Percentiles rank a stretch among this genome's conserved stretches.
Evolutionary conservation across 2,888 invertebrate species (phyloP).

Genomic region (Brassicogethes aeneus): DNA sequence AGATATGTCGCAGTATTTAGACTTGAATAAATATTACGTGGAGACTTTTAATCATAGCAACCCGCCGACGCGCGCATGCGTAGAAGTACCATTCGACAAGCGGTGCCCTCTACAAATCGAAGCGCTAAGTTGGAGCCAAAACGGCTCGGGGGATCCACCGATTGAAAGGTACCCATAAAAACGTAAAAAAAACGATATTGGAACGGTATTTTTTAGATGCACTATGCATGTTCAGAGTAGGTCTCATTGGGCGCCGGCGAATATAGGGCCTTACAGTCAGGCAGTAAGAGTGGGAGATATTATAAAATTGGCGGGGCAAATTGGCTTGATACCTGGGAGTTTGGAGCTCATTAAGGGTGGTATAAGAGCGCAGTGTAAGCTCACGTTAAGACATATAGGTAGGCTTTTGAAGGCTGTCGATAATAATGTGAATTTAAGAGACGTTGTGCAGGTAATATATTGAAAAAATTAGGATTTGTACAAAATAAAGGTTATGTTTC

Average conservation of each 20-base stretch:
- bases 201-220: slow-evolving; percentile 40
- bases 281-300: slow-evolving; percentile 78
- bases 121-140: slow-evolving; percentile 52
- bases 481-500: background rate
- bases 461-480: slow-evolving; percentile 6
- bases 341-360: slow-evolving; percentile 69
- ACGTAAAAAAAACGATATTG: too few species aligned
- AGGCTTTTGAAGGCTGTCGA: slow-evolving; percentile 76
- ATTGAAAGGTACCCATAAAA: slow-evolving; percentile 30
- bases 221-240: slow-evolving; percentile 93
- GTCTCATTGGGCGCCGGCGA: slow-evolving; percentile 97
- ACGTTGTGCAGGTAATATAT: slow-evolving; percentile 74
- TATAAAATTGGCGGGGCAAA: slow-evolving; percentile 85
- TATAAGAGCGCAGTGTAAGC: slow-evolving; percentile 69
- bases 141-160: slow-evolving; percentile 22
- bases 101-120: slow-evolving; percentile 69
- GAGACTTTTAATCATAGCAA: slow-evolving; percentile 63
- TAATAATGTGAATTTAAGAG: slow-evolving; percentile 65
- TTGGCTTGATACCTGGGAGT: slow-evolving; percentile 77
- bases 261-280: slow-evolving; percentile 95
- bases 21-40: slow-evolving; percentile 69
- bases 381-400: slow-evolving; percentile 75
- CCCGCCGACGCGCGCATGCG: slow-evolving; percentile 81
- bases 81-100: slow-evolving; percentile 61
- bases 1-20: slow-evolving; percentile 70